Base-by-base conservation (phyloP, 2,888 invertebrate genomes). In the Chirona hameri region DNA sequence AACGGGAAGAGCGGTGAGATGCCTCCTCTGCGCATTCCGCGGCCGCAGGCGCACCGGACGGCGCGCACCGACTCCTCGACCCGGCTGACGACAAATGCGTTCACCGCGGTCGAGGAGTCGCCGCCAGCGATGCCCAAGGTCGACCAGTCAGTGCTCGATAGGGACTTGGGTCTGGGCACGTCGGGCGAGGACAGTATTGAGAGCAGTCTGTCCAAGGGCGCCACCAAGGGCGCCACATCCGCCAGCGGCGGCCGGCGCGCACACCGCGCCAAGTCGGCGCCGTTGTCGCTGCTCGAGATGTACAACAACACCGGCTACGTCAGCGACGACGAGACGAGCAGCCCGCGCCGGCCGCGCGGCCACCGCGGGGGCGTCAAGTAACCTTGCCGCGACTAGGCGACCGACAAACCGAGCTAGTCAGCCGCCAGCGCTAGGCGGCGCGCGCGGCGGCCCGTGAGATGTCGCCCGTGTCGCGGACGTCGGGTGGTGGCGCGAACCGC, bases 141-240 rank as follows among this genome's bases (percentile, higher is more conserved):
- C 79, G 83, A 84, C 24, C 84, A 84, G 60, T 85, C 85, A 18
- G 82, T 85, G 72, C 82, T 84, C 14, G 89, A 89, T 81, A 94
- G 94, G 88, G 95, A 95, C 87, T 89, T 93, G 82, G 95, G 95
- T 0, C 90, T 95, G 81, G 95, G 95, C 48, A 95, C 95, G 1
- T 94, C 94, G 0, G 94, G 94, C 24, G 95, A 95, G 83, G 94
- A 95, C 87, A 94, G 94, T 0, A 94, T 94, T 84, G 94, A 95
- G 87, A 93, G 93, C 85, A 93, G 93, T 85, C 93, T 93, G 0
- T 93, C 93, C 86, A 92, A 92, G 86, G 86, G 86, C 24, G 84
- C 85, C 48, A 82, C 84, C 27, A 85, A 86, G 79, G 84, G 84
- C 27, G 84, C 82, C 24, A 52, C 18, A 89, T 55, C 85, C 81